Percentiles rank a stretch among this genome's conserved stretches.
Evolutionary conservation across 2,888 invertebrate species (phyloP).

Genomic region (Odontocerum albicorne): DNA sequence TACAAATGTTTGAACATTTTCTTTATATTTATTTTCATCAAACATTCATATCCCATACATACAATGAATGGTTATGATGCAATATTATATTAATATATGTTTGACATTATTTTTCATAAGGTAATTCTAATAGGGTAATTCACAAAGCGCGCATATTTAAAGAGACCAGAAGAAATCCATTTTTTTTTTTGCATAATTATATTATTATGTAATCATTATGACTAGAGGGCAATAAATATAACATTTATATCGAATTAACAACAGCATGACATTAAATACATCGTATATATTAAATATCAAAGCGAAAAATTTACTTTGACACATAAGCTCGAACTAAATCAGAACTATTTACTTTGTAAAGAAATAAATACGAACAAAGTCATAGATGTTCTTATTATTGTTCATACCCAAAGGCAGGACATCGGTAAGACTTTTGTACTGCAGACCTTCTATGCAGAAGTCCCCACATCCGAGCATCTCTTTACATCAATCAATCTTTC

Average conservation of each 20-base stretch:
- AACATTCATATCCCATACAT: conserved; percentile 57
- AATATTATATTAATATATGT: conserved; percentile 30
- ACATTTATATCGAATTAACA: conserved; percentile 26
- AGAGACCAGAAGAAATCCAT: conserved; percentile 33
- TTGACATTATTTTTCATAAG: conserved; percentile 34
- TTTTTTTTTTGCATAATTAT: conserved; percentile 27
- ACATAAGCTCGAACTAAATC: no score
- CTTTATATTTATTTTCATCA: conserved; percentile 42
- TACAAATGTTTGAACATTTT: conserved; percentile 18
- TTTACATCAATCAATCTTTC: no score
- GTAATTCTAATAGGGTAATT: conserved; percentile 34
- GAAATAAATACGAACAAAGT: no score
- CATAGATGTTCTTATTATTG: no score
- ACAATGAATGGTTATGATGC: conserved; percentile 36
- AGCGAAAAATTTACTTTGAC: conserved; percentile 23
- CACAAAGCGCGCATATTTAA: conserved; percentile 34
- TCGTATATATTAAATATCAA: conserved; percentile 19
- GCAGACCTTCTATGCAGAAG: no score
- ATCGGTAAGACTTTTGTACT: no score
- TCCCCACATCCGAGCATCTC: no score
- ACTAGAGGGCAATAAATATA: conserved; percentile 34
- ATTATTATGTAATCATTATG: conserved; percentile 32
- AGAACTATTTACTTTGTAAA: no score
- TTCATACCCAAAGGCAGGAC: no score
- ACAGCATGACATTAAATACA: conserved; percentile 20